Base-by-base conservation (phyloP, 2,113 vertebrate genomes). In the Brachypteracias leptosomus region DNA sequence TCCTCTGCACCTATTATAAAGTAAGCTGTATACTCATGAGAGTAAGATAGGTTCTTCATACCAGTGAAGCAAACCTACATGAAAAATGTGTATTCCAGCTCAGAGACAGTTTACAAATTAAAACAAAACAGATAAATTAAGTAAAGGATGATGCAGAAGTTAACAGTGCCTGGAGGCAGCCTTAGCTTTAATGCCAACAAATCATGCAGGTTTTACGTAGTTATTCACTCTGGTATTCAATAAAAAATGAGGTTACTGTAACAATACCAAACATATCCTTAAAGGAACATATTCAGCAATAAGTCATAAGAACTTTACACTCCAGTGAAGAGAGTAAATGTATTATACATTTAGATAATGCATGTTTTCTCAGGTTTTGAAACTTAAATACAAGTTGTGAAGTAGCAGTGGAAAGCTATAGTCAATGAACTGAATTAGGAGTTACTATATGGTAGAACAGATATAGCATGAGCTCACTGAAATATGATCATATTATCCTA, bases 101-200 rank as follows among this genome's bases (percentile, higher is more conserved):
- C 95, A 88, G 72, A 96, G 91, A 95, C 67, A 94, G 86, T 93
- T 96, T 92, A 96, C 93, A 98, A 97, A 97, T 97, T 97, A 96
- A 97, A 97, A 96, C 65, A 95, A 97, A 98, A 96, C 87, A 95
- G 55, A 96, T 67, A 95, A 97, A 96, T 97, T 90, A 97, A 92
- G 76, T 80, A 95, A 95, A 96, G 93, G 95, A 97, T 97, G 85
- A 97, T 86, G 89, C 75, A 86, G 93, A 95, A 94, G 70, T 91
- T 95, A 96, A 92, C 62, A 67, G 52, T 79, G 85, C 91, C 95
- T 95, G 58, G 76, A 97, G 96, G 92, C 70, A 97, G 76, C 79
- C 72, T 96, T 87, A 88, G 47, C 52, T 94, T 96, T 85, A 95
- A 95, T 65, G 36, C 66, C 89, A 92, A 96, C 74, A 97, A 97